These are phyloP conservation scores for Psilopsiagon aurifrons DNA, from an alignment of 2,113 vertebrate species.

Conservation along the genomic window DNA sequence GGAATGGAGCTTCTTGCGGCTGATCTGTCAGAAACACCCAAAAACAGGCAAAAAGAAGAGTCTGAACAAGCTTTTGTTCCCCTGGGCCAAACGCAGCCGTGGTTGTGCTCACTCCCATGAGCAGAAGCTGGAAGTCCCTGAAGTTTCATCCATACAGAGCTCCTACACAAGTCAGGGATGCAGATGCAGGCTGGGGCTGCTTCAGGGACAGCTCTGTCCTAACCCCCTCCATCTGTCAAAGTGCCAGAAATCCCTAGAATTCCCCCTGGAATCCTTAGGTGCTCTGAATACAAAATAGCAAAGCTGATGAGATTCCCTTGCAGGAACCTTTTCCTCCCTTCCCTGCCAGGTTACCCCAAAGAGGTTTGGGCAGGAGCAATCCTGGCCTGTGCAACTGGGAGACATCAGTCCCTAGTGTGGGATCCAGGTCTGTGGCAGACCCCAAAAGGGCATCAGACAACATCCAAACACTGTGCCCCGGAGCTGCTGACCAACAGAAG, in stretches of 20 bases:
- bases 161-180: rapidly evolving
- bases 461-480: not conserved
- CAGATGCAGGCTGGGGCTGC: not conserved
- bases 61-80: not conserved
- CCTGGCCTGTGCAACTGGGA: rapidly evolving
- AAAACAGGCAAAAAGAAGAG: not conserved
- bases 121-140: rapidly evolving
- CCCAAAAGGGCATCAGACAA: not conserved
- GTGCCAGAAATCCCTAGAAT: not conserved
- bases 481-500: not conserved
- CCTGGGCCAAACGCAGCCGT: too few species aligned
- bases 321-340: not conserved
- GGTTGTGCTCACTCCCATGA: not conserved
- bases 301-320: not conserved
- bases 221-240: not conserved
- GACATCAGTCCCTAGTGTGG: not conserved
- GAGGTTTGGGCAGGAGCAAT: not conserved
- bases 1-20: not conserved
- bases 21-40: not conserved
- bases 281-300: not conserved
- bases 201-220: not conserved
- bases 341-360: not conserved
- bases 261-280: not conserved
- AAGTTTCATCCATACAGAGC: not conserved
- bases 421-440: not conserved